Evolutionary conservation across 1,140 invertebrate genomes (phyloP), one percentile per base, ranked within the genome.

Genomic region (Camponotus pennsylvanicus): DNA sequence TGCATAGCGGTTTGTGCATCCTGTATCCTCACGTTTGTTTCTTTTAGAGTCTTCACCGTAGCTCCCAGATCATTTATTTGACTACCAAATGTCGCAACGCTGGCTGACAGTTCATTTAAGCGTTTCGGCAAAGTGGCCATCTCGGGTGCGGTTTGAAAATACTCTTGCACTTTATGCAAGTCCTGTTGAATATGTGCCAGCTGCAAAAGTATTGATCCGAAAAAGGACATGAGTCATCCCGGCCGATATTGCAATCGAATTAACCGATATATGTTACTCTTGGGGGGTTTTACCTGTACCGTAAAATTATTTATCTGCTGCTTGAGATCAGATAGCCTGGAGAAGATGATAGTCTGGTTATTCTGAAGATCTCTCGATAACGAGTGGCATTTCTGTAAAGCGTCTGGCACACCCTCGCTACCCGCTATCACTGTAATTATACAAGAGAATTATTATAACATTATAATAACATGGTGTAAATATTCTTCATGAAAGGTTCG

Each of bases 341-440:
- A 93, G 87, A 95, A 96, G 59, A 97, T 93, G 52, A 95, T 93
- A 15, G 95, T 97, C 64, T 97, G 96, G 91, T 97, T 97, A 57
- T 96, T 95, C 64, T 96, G 96, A 4, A 97, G 93, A 77, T 97
- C 96, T 91, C 95, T 96, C 27, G 96, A 96, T 3, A 96, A 92
- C 2, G 96, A 96, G 92, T 97, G 96, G 88, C 96, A 97, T 89
- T 96, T 95, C 91, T 97, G 97, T 40, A 97, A 87, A 2, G 96
- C 96, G 89, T 97, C 96, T 27, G 96, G 96, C 69, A 97, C 96
- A 55, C 95, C 96, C 92, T 96, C 95, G 92, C 95, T 97, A 80
- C 96, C 96, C 57, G 96, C 96, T 89, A 96, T 96, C 83, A 97
- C 97, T 97, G 95, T 21, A 96, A 96, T 52, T 85, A 0, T 2